Base-by-base conservation (phyloP, 2,888 invertebrate species). In the Pterobdella sp. region DNA sequence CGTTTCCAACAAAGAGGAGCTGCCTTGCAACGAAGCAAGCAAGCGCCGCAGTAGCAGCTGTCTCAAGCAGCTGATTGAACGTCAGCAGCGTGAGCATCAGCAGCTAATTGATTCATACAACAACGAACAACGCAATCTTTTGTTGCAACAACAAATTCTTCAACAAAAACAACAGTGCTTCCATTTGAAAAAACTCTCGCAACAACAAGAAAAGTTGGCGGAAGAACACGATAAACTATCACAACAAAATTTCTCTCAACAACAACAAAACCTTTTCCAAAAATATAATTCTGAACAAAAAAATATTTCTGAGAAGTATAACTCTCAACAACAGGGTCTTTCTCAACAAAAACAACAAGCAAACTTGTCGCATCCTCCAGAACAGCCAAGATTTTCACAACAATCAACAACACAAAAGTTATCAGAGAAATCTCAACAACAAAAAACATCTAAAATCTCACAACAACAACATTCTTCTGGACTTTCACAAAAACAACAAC, bases 371-470 rank as follows among this genome's bases (percentile, higher is more conserved):
- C 29, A 26, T 26, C 22, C 18, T 29, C 18, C 34, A 32, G 3
- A 10, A 65, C 29, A 36, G n/a, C 18, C 10, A 65, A 2, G 29
- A 37, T n/a, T 7, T n/a, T 36, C 36, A 67, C 37, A 42, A 67
- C 34, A 36, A 66, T 35, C 22, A 26, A 26, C 56, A 22, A 56
- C 56, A 3, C 10, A 3, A 31, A 4, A 4, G 60, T 1, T 4
- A 60, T 22, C 29, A 60, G 29, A 36, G 14, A 35, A 67, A 35
- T 42, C 14, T 36, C 42, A 35, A 67, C 37, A 67, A 67, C 67
- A 67, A 67, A 18, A 35, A 37, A 35, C 22, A 36, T 26, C 35
- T 36, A 35, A 26, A 67, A n/a, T 1, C 1, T 18, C 4, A 32
- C 32, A 32, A 65, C 34, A 31, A 32, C 29, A 18, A 65, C 32